Base-by-base conservation (phyloP, 2,888 invertebrate genomes). In the Synergus gifuensis region DNA sequence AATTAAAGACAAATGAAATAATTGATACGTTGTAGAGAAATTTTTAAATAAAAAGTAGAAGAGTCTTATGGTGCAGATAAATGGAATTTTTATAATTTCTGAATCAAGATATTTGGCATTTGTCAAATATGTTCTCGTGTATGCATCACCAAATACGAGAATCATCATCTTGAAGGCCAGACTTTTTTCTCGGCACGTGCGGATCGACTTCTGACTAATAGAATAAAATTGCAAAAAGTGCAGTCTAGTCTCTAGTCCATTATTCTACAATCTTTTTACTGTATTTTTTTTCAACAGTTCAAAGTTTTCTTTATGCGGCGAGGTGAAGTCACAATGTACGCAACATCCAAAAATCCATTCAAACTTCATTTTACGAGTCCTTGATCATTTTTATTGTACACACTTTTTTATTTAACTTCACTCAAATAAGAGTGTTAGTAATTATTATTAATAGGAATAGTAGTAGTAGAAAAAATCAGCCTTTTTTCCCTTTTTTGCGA, bases 151-250 rank as follows among this genome's bases (percentile, higher is more conserved):
- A 11, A 66, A 66, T 66, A 66, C 40, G 18, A 66, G 66, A 42
- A 66, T 66, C 66, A 63, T 63, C 63, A 42, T 66, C 42, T 44
- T 18, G 42, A 66, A 66, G 66, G 66, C 42, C 66, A 66, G 16
- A 42, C 40, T 42, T 66, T 66, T 42, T 42, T 66, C 66, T 44
- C 66, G 66, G 66, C 66, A 66, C 66, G 66, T 44, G 66, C 66
- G 66, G 18, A 66, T 42, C 66, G 11, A 42, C 66, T 66, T 66
- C n/a, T 66, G 66, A 66, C 12, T 18, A 66, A 66, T 42, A 66
- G 9, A 42, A 66, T 42, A 66, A 44, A 66, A 66, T 42, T 4
- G n/a, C 42, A 64, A 64, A 64, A 42, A 66, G n/a, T 66, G 42
- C 66, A 66, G 42, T 42, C 66, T 66, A 40, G 66, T 40, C 66